Evolutionary conservation across 2,113 vertebrate species (phyloP), one percentile per base, ranked within the genome.

Genomic region (Sinocyclocheilus anophthalmus): DNA sequence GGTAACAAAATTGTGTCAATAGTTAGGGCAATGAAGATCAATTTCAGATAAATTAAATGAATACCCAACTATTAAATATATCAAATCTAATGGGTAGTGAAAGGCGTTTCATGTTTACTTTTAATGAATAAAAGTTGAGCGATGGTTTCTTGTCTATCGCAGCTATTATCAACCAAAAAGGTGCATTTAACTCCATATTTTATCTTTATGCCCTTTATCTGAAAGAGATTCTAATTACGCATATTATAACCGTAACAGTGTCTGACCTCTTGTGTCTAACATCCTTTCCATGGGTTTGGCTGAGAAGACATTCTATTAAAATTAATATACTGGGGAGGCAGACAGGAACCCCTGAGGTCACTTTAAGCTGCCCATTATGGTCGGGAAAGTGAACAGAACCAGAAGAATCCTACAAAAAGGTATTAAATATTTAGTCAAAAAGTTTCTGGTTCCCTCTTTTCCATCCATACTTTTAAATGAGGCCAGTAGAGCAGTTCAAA

Each of bases 271-370:
- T 78, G 63, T 63, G 67, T 37, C 70, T 73, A 73, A 75, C 55
- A 53, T 42, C 30, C 33, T 76, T 22, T 30, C n/a, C 33, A 84
- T 67, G 24, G 79, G 81, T 89, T 86, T 89, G 79, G 83, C 77
- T 87, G 87, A 84, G 91, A 90, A 92, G 90, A 86, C 90, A 87
- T 88, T 92, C 76, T 88, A 91, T 94, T 93, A 93, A 94, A 93
- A 91, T 91, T 84, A 93, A 94, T 92, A 90, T 91, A 85, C 87
- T 87, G 50, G 39, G 79, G 88, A 88, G 87, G 88, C 91, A 88
- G 91, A 45, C 33, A n/a, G 20, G 55, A 59, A 67, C 55, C 12
- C n/a, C 45, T 30, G 80, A 82, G 53, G 82, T 81, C 24, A 26
- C 75, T 65, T 13, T 69, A 39, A 73, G 87, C 86, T 89, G 88